These are phyloP conservation scores for Anhinga rufa DNA, from an alignment of 2,113 vertebrate genomes.

Conservation along the genomic window DNA sequence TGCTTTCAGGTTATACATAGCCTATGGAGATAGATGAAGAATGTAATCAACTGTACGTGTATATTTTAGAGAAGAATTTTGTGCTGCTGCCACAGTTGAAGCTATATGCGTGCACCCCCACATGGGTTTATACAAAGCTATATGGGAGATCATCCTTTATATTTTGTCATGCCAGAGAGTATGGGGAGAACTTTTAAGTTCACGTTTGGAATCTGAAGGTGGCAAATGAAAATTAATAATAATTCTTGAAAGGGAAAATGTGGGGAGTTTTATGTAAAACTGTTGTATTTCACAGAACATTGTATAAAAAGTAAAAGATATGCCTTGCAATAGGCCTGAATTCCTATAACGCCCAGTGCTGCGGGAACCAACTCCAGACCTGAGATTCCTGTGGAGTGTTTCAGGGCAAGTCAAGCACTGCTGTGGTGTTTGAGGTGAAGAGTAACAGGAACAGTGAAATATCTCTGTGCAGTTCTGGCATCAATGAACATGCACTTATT, in stretches of 20 bases:
- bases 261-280: not conserved
- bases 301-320: not conserved
- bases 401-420: not conserved
- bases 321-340: not conserved
- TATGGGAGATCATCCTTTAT: not conserved
- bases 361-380: fast-evolving
- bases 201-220: not conserved
- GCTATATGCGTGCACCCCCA: not conserved
- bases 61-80: not conserved
- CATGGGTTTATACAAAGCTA: not conserved
- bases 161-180: not conserved
- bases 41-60: not conserved
- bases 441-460: not conserved
- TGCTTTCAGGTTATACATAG: not conserved
- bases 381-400: not conserved
- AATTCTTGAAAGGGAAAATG: not conserved
- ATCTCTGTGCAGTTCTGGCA: not conserved
- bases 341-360: not conserved
- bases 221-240: not conserved
- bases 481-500: fast-evolving
- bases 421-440: not conserved
- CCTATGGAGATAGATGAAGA: not conserved
- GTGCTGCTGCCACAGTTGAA: not conserved
- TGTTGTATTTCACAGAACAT: not conserved
- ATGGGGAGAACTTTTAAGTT: not conserved